Evolutionary conservation across 2,888 invertebrate species (phyloP).

Genomic region (Cheilosia vernalis): DNA sequence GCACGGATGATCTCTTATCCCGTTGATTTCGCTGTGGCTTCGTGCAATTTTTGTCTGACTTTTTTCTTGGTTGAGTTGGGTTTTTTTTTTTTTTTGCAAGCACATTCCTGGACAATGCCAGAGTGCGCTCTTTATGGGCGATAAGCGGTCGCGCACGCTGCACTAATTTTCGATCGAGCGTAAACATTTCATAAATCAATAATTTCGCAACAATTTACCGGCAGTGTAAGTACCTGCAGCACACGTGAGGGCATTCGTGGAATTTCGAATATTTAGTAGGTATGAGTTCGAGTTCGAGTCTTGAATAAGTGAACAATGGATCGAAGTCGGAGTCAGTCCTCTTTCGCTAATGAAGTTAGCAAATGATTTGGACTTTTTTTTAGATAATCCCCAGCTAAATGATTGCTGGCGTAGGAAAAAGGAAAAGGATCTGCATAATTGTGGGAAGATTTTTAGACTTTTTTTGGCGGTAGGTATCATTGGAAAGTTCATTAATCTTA

Average conservation of each 20-base stretch:
- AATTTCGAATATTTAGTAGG: conserved; percentile 60
- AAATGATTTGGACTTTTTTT: conserved; percentile 49
- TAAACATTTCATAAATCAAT: conserved; percentile 75
- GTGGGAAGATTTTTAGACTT: conserved; percentile 71
- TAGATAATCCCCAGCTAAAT: conserved; percentile 44
- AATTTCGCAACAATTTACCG: conserved; percentile 72
- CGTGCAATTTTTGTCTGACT: conserved; percentile 63
- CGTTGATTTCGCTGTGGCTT: conserved; percentile 68
- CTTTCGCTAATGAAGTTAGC: conserved; percentile 46
- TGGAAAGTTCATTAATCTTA: conserved; percentile 25
- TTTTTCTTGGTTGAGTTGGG: conserved; percentile 10
- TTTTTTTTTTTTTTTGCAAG: conserved; percentile 8
- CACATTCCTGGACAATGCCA: conserved; percentile 40
- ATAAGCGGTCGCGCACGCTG: conserved; percentile 75
- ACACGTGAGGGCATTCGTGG: conserved; percentile 70
- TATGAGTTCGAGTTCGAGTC: no score
- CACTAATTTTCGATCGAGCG: conserved; percentile 73
- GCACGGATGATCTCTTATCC: conserved; percentile 75
- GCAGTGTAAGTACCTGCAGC: conserved; percentile 71
- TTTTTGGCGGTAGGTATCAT: conserved; percentile 31
- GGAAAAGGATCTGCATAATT: conserved; percentile 24
- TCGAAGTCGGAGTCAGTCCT: no score
- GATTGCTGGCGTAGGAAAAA: not conserved
- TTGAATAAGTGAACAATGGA: no score
- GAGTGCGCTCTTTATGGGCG: conserved; percentile 58